A percentile compares a stretch with the other conserved stretches of the same genome.
Evolutionary conservation across 2,888 invertebrate genomes (phyloP).

Genomic region (Agrotis segetum): DNA sequence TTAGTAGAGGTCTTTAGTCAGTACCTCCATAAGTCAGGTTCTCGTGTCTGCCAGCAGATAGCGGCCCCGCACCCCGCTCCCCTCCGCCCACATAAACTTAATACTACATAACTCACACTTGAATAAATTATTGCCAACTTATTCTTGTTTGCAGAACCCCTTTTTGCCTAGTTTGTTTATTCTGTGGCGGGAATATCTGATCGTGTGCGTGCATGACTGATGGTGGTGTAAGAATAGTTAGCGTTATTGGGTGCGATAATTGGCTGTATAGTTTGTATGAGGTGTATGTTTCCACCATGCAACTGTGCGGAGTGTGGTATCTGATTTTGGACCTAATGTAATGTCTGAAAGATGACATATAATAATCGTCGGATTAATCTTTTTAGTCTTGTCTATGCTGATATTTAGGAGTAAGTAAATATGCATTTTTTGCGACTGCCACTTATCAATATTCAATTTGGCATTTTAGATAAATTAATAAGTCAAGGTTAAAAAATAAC

Average conservation of each 20-base stretch:
- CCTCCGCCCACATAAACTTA: conserved; percentile 83
- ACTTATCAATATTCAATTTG: background rate
- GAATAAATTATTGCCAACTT: conserved; percentile 87
- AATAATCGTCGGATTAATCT: background rate
- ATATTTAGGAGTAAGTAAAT: background rate
- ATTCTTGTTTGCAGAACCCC: conserved; percentile 79
- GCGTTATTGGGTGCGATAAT: conserved; percentile 58
- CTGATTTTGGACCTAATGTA: conserved; percentile 33
- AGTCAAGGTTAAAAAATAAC: background rate
- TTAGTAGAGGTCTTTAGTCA: conserved; percentile 64
- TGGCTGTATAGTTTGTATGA: conserved; percentile 35
- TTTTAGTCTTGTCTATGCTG: background rate
- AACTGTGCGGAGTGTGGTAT: conserved; percentile 12
- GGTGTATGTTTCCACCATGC: conserved; percentile 29
- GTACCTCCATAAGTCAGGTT: conserved; percentile 64
- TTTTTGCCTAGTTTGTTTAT: conserved; percentile 79
- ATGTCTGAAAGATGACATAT: conserved; percentile 1
- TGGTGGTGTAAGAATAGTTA: conserved; percentile 50
- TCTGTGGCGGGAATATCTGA: conserved; percentile 67
- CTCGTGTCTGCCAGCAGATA: conserved; percentile 70
- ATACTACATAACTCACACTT: conserved; percentile 86
- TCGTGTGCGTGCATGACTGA: conserved; percentile 61
- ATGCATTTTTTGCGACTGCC: background rate
- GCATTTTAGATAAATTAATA: background rate
- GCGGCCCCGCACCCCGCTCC: conserved; percentile 71